A percentile compares a stretch with the other conserved stretches of the same genome.
Conservation (phyloP, 2,113 vertebrate species). For the Emydura subglobosa region DNA sequence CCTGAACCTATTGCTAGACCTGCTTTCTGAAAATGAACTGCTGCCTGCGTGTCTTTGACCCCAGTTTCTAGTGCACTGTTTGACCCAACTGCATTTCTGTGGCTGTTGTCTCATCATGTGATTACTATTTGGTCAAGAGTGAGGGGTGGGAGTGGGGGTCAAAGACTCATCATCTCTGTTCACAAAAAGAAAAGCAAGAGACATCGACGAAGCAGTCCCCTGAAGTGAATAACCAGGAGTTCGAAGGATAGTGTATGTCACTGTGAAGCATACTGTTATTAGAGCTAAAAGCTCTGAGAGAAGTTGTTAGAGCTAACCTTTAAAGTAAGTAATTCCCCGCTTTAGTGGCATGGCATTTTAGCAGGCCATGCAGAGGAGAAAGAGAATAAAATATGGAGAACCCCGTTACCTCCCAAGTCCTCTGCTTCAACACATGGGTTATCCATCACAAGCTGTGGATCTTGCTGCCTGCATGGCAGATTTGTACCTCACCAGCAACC, state of each 20-base stretch:
- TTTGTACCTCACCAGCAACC: not conserved
- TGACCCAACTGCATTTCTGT: constrained; percentile 31
- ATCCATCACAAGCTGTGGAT: not conserved
- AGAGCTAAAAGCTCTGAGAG: not conserved
- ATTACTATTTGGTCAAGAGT: not conserved
- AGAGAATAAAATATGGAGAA: not conserved
- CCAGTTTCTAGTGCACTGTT: not conserved
- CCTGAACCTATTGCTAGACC: constrained; percentile 2
- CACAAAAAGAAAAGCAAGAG: not conserved
- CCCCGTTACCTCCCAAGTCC: not conserved
- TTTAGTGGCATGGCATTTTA: not conserved
- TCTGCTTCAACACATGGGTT: not conserved
- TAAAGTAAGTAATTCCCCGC: not conserved
- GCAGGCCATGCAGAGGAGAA: not conserved
- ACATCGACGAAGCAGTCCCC: not conserved
- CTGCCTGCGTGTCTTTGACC: constrained; percentile 17
- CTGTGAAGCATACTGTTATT: not conserved
- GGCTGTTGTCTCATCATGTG: not conserved
- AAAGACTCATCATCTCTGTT: not conserved
- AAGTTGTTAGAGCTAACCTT: not conserved
- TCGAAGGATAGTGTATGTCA: not conserved
- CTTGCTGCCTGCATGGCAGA: not conserved
- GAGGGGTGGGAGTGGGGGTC: not conserved
- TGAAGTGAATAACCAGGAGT: not conserved
- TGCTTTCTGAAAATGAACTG: constrained; percentile 42